Conservation (phyloP, 1,140 invertebrate species). For the Drosophila obscura region DNA sequence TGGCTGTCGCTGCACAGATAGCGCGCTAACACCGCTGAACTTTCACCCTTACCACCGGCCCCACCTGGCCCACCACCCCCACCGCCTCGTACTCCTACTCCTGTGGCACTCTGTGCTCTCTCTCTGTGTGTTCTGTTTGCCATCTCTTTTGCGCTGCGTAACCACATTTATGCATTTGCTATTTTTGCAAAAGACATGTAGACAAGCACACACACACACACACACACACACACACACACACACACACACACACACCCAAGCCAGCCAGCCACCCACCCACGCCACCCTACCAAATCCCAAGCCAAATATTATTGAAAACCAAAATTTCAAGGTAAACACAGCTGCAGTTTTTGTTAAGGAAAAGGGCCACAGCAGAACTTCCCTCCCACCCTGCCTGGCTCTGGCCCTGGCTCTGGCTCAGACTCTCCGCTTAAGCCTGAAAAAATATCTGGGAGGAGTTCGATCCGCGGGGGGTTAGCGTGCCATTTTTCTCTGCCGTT, state of each 20-base stretch:
- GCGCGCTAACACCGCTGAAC: constrained; percentile 64
- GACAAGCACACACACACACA: constrained; percentile 54
- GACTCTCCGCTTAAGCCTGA: constrained; percentile 3
- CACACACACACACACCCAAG: constrained; percentile 32
- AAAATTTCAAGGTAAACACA: constrained; percentile 77
- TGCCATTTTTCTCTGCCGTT: constrained; percentile 1
- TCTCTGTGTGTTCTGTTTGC: constrained; percentile 22
- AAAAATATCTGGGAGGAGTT: constrained; percentile 29
- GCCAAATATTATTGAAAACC: constrained; percentile 78
- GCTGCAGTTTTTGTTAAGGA: constrained; percentile 57
- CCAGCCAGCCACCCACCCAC: constrained; percentile 1
- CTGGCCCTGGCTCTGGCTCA: constrained; percentile 2
- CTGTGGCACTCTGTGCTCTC: not conserved
- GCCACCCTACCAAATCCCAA: constrained; percentile 39
- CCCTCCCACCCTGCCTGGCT: not conserved
- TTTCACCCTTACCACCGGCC: constrained; percentile 23
- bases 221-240: constrained; percentile 40
- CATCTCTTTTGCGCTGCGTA: constrained; percentile 40
- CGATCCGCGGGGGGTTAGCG: constrained; percentile 7
- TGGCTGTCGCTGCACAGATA: constrained; percentile 76
- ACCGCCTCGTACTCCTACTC: no score
- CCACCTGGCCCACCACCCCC: no score
- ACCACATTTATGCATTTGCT: constrained; percentile 74
- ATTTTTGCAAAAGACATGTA: constrained; percentile 75
- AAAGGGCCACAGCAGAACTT: constrained; percentile 8